phyloP scores from a whole-genome alignment of 2,797 vertebrate genomes.

The Eptatretus atami region DNA sequence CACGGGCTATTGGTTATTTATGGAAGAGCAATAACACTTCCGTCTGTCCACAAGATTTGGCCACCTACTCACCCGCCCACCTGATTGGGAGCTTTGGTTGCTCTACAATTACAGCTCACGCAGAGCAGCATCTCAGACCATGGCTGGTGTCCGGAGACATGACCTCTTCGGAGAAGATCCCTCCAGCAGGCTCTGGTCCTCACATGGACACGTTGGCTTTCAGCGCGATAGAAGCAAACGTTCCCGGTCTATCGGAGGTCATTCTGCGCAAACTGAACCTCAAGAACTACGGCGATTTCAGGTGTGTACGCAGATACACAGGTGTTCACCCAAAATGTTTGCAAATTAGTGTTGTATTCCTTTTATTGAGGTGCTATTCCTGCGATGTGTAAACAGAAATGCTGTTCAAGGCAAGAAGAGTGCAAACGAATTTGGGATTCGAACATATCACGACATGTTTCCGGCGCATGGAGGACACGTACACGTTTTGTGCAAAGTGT shows the following conservation, averaged over 20 bases:
- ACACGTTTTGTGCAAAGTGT: constrained; percentile 53
- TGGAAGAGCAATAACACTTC: no score
- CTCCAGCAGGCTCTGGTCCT: constrained; percentile 8
- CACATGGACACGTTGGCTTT: constrained; percentile 40
- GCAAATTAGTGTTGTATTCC: no score
- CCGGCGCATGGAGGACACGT: constrained; percentile 74
- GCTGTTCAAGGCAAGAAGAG: constrained; percentile 29
- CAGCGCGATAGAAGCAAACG: constrained; percentile 35
- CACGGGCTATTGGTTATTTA: no score
- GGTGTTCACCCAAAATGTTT: not conserved
- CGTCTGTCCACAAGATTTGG: no score
- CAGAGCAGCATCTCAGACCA: no score
- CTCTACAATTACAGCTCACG: no score
- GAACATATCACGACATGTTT: constrained; percentile 61
- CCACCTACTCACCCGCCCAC: no score
- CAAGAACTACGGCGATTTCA: constrained; percentile 64
- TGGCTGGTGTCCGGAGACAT: no score
- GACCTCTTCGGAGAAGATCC: no score
- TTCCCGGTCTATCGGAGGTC: constrained; percentile 51
- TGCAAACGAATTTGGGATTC: constrained; percentile 22
- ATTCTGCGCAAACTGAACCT: constrained; percentile 69
- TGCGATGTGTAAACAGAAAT: constrained; percentile 18
- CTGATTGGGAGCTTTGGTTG: no score
- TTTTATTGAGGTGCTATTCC: not conserved
- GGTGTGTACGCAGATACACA: constrained; percentile 20